phyloP scores from a whole-genome alignment of 2,888 invertebrate species.

The Penaeus monodon region DNA sequence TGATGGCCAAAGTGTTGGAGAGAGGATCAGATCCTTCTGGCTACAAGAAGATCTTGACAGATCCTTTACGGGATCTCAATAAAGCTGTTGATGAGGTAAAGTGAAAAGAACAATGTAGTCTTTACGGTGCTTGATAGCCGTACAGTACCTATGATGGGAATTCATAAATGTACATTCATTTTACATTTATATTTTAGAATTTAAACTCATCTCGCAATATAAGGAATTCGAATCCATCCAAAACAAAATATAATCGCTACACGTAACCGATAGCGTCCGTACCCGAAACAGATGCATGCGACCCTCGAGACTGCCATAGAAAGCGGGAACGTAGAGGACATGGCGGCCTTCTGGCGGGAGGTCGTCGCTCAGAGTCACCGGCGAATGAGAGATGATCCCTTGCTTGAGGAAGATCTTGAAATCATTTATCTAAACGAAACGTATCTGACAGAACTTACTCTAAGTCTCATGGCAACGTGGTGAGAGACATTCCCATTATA shows the following conservation, averaged over 20 bases:
- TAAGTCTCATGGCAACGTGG: slow-evolving; percentile 15
- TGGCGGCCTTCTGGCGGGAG: slow-evolving; percentile 30
- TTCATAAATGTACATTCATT: too few species aligned
- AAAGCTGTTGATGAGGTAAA: slow-evolving; percentile 29
- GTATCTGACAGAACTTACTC: slow-evolving; percentile 27
- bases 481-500: too few species aligned
- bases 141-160: too few species aligned
- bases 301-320: background rate
- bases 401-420: slow-evolving; percentile 16
- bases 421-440: slow-evolving; percentile 33
- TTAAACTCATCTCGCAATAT: too few species aligned
- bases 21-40: slow-evolving; percentile 23
- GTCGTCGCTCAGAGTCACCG: background rate
- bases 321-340: background rate
- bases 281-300: background rate
- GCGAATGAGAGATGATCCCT: slow-evolving; percentile 2
- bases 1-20: slow-evolving; percentile 22
- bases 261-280: background rate
- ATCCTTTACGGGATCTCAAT: slow-evolving; percentile 24
- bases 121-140: background rate
- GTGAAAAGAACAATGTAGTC: background rate
- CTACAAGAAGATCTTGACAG: slow-evolving; percentile 24
- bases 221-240: too few species aligned
- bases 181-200: too few species aligned
- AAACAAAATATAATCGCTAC: too few species aligned